These are phyloP conservation scores for Triplophysa rosa DNA, from an alignment of 2,113 vertebrate genomes.

Conservation along the genomic window DNA sequence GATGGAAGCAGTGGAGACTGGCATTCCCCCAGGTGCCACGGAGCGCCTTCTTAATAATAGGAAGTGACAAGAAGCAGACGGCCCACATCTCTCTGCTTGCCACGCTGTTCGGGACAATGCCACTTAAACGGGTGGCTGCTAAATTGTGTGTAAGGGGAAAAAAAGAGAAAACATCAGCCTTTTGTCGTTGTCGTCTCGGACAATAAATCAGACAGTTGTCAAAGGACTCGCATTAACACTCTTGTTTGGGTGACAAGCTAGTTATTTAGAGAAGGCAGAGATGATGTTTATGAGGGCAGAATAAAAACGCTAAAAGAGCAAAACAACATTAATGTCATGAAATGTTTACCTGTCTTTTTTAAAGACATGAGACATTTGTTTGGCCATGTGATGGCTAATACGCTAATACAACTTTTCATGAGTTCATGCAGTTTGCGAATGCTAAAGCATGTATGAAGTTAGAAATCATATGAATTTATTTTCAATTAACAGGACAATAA, in stretches of 20 bases:
- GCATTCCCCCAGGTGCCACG: slow-evolving; percentile 80
- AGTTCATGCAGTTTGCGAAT: not conserved
- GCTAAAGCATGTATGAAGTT: too few relatives aligned
- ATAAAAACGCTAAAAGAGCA: slow-evolving; percentile 6
- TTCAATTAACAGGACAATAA: too few relatives aligned
- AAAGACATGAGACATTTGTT: not conserved
- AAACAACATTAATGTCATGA: slow-evolving; percentile 34
- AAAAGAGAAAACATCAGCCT: slow-evolving; percentile 48
- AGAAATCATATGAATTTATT: too few relatives aligned
- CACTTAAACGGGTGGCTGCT: slow-evolving; percentile 56
- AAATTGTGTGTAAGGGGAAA: slow-evolving; percentile 54
- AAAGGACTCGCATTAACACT: slow-evolving; percentile 45
- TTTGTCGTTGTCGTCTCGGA: slow-evolving; percentile 51
- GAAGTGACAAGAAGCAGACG: slow-evolving; percentile 84
- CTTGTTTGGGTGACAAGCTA: slow-evolving; percentile 39
- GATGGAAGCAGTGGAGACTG: slow-evolving; percentile 69
- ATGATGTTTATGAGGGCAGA: slow-evolving; percentile 30
- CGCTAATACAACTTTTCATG: not conserved
- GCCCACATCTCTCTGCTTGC: slow-evolving; percentile 78
- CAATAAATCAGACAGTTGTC: slow-evolving; percentile 35
- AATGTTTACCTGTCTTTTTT: slow-evolving; percentile 33
- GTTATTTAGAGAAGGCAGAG: slow-evolving; percentile 39
- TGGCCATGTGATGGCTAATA: not conserved
- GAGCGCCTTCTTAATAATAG: slow-evolving; percentile 78
- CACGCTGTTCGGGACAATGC: slow-evolving; percentile 71